Evolutionary conservation across 2,888 invertebrate genomes (phyloP), one percentile per base, ranked within the genome.

Genomic region (Drosophila antonietae): DNA sequence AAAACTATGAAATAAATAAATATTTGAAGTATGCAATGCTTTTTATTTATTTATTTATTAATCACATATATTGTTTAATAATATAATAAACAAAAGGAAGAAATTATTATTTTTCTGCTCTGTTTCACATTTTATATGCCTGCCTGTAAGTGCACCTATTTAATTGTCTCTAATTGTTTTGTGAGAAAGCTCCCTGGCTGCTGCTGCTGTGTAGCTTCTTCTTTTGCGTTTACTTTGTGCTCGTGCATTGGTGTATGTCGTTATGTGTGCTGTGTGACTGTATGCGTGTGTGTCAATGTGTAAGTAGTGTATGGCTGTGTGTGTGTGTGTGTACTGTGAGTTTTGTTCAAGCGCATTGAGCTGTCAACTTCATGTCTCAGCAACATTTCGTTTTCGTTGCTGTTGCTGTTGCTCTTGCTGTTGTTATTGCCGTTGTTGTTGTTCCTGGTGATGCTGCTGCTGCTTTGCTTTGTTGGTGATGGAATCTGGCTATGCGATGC

Each of bases 271-370:
- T 41, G 41, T 8, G 41, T 3, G 28, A 14, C 1, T 47, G 31
- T 49, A 7, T 14, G 14, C 64, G 43, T 57, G 60, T 31, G 61
- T 49, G 39, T 55, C 55, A 55, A 15, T 52, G 28, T 74, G 35
- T 62, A 46, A 61, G 61, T 60, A 33, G 23, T 4, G 23, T 23
- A 23, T 23, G 23, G 23, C 23, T 51, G 31, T 65, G 49, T 46
- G n/a, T 62, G 10, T 57, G 56, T 57, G 14, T 43, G 51, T 47
- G 71, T 49, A 59, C 59, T 65, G 71, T 72, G 87, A 78, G 89
- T 90, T 90, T 88, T 89, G 89, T 89, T 90, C 86, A 80, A 86
- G 91, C 83, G 91, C 91, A 90, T 90, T 91, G 91, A 90, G 90
- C 90, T 90, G 90, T 87, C 90, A 90, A 87, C 87, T 90, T 89